Conservation (phyloP, 2,797 vertebrate species). For the Apogon hyalosoma region DNA sequence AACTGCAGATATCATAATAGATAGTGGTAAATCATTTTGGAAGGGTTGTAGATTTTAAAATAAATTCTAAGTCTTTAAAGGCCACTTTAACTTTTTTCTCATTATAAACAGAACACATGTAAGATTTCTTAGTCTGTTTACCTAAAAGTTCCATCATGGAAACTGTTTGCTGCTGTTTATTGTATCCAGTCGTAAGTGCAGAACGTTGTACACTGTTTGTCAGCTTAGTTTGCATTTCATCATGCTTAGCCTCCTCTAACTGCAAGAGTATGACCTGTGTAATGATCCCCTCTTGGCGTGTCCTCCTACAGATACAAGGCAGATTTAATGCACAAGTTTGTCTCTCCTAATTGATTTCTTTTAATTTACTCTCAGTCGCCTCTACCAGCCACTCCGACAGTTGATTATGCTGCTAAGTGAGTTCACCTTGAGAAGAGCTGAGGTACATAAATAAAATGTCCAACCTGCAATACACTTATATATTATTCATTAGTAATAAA, state of each 20-base stretch:
- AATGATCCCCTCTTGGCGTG: constrained; percentile 45
- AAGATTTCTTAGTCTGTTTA: too few relatives aligned
- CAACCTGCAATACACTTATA: constrained; percentile 25
- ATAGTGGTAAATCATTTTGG: too few relatives aligned
- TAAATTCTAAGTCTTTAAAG: too few relatives aligned
- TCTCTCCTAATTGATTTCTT: constrained; percentile 77
- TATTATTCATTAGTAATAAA: constrained; percentile 17
- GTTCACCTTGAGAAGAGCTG: constrained; percentile 70
- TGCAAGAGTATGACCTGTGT: constrained; percentile 25
- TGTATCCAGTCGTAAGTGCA: neutral
- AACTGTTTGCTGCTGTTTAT: too few relatives aligned
- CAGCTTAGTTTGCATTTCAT: constrained; percentile 16
- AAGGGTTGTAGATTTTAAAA: too few relatives aligned
- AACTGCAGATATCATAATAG: too few relatives aligned
- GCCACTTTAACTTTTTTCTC: too few relatives aligned
- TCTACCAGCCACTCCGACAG: constrained; percentile 44
- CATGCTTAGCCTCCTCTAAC: constrained; percentile 19
- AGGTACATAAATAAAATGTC: constrained; percentile 62
- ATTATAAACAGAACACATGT: too few relatives aligned
- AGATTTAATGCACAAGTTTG: constrained; percentile 71
- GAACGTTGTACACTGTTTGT: neutral
- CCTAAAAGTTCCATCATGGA: too few relatives aligned
- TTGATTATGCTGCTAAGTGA: constrained; percentile 70
- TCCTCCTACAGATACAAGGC: constrained; percentile 45
- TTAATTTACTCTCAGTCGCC: constrained; percentile 69